Evolutionary conservation across 1,140 invertebrate species (phyloP).

Genomic region (Oreohelix idahoensis): DNA sequence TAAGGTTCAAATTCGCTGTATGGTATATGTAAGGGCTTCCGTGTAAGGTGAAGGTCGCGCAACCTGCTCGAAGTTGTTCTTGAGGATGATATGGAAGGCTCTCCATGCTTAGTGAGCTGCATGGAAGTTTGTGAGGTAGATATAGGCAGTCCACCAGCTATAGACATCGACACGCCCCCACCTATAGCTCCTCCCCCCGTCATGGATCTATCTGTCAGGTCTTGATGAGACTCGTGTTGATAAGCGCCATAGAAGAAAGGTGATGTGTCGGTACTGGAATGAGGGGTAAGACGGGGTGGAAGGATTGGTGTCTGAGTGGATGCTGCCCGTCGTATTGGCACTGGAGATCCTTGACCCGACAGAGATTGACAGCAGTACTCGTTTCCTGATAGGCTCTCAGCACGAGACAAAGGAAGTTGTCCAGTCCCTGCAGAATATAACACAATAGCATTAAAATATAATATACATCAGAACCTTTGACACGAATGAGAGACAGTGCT

Average conservation of each 20-base stretch:
- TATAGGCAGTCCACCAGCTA: constrained; percentile 49
- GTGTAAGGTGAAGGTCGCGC: constrained; percentile 67
- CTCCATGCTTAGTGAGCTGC: constrained; percentile 21
- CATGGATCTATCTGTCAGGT: constrained; percentile 25
- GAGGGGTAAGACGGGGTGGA: constrained; percentile 74
- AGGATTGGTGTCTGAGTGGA: constrained; percentile 78
- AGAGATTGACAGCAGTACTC: constrained; percentile 82
- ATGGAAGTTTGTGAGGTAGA: constrained; percentile 61
- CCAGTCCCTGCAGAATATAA: constrained; percentile 28
- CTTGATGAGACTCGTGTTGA: constrained; percentile 77
- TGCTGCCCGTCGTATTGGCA: constrained; percentile 62
- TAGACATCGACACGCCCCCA: constrained; percentile 32
- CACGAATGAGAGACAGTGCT: too few relatives aligned
- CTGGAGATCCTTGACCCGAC: constrained; percentile 55
- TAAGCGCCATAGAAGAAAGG: constrained; percentile 76
- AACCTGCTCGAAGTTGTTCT: constrained; percentile 54
- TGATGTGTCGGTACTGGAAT: constrained; percentile 58
- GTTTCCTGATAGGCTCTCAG: constrained; percentile 89
- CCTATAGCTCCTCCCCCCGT: constrained; percentile 30
- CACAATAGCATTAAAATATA: neutral
- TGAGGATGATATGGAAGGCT: neutral
- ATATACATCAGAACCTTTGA: too few relatives aligned
- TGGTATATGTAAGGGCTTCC: constrained; percentile 69
- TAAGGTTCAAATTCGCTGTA: constrained; percentile 71
- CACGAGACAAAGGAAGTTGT: constrained; percentile 70